These are phyloP conservation scores for Plodia interpunctella DNA, from an alignment of 1,140 invertebrate genomes.

Conservation along the genomic window DNA sequence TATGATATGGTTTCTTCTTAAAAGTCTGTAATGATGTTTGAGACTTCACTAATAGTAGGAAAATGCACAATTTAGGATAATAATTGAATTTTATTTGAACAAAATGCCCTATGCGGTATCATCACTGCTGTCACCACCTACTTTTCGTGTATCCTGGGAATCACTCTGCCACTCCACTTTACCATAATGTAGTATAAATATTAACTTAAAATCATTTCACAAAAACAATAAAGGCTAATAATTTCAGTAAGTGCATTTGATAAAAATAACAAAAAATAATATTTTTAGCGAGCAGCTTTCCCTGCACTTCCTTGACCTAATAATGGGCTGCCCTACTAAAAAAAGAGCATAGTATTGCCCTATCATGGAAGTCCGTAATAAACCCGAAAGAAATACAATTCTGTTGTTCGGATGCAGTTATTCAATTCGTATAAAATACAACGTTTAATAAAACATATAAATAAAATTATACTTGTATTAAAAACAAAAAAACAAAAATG, in stretches of 20 bases:
- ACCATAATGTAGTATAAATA: constrained; percentile 37
- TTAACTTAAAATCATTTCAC: constrained; percentile 52
- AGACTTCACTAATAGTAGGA: neutral
- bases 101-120: constrained; percentile 58
- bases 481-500: too few species aligned
- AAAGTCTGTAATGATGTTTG: neutral
- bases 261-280: constrained; percentile 55
- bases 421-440: too few species aligned
- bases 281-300: constrained; percentile 44
- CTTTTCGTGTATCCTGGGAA: constrained; percentile 49
- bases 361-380: too few species aligned
- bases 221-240: constrained; percentile 18
- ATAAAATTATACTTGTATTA: too few species aligned
- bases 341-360: constrained; percentile 26
- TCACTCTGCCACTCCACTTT: constrained; percentile 39
- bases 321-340: constrained; percentile 32
- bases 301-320: constrained; percentile 64
- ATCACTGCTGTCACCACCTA: constrained; percentile 52
- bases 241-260: constrained; percentile 55
- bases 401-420: too few species aligned
- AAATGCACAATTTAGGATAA: neutral
- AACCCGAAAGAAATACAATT: too few species aligned
- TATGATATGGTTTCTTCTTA: constrained; percentile 18
- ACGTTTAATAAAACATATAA: too few species aligned
- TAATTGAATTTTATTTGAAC: constrained; percentile 14